Percentiles rank a stretch among this genome's conserved stretches.
Evolutionary conservation across 2,113 vertebrate species (phyloP).

Genomic region (Gallinago media): DNA sequence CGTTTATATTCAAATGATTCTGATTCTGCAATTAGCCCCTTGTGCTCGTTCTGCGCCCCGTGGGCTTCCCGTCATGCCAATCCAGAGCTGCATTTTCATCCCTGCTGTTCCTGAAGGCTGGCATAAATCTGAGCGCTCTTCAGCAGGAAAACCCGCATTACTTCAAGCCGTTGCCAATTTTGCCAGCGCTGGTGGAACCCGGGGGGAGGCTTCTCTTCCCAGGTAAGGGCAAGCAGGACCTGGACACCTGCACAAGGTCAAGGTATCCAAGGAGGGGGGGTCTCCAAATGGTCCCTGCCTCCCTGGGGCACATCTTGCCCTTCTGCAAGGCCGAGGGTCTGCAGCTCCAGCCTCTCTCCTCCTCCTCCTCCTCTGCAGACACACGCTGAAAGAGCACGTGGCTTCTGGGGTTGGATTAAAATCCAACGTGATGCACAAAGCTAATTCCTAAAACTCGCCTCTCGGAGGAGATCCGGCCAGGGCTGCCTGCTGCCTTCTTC

Average conservation of each 20-base stretch:
- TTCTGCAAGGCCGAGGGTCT: neutral
- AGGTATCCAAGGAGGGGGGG: neutral
- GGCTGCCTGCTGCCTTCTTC: constrained; percentile 6
- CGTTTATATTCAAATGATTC: constrained; percentile 19
- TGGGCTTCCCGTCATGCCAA: constrained; percentile 20
- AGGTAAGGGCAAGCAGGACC: neutral
- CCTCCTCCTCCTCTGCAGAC: neutral
- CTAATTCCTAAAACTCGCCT: neutral
- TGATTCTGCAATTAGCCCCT: constrained; percentile 49
- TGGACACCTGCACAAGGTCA: neutral
- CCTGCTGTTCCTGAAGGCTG: constrained; percentile 24
- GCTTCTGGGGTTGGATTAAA: neutral
- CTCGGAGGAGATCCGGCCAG: neutral
- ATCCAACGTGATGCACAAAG: neutral
- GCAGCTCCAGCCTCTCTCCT: neutral
- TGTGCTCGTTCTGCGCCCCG: neutral
- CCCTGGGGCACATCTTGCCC: neutral
- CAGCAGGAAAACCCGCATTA: neutral
- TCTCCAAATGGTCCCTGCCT: neutral
- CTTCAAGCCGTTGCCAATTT: neutral
- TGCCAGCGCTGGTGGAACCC: neutral
- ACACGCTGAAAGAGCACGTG: neutral
- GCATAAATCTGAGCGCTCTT: constrained; percentile 16
- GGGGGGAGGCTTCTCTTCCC: neutral
- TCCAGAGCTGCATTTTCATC: constrained; percentile 37